Conservation (phyloP, 53 echinoderm and acorn worm species). For the Luidia sarsii region DNA sequence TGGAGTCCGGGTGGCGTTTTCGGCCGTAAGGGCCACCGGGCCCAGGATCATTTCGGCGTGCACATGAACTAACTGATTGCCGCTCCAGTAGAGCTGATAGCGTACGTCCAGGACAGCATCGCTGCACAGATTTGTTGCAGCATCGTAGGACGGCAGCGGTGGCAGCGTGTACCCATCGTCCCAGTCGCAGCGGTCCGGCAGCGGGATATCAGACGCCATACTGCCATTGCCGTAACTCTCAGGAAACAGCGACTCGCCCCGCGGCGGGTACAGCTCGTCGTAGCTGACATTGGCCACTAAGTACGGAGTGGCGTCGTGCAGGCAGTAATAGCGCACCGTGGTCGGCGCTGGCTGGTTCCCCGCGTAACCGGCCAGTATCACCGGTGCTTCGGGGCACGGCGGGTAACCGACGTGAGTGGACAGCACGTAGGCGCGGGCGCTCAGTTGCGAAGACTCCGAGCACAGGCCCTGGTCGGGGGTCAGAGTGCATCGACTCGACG, state of each 20-base stretch:
- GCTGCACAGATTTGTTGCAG: slow-evolving; percentile 66
- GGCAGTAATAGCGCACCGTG: slow-evolving; percentile 72
- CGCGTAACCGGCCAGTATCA: slow-evolving; percentile 66
- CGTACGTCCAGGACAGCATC: slow-evolving; percentile 76
- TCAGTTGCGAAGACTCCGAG: slow-evolving; percentile 68
- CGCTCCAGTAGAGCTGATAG: slow-evolving; percentile 89
- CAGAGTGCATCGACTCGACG: slow-evolving; percentile 56
- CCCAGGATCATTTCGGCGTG: slow-evolving; percentile 70
- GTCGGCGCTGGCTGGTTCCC: slow-evolving; percentile 34
- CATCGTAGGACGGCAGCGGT: slow-evolving; percentile 63
- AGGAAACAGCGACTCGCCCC: slow-evolving; percentile 52
- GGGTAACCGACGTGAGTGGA: slow-evolving; percentile 70
- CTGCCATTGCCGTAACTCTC: slow-evolving; percentile 1
- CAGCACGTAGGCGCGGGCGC: slow-evolving; percentile 72
- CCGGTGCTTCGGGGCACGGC: slow-evolving; percentile 78
- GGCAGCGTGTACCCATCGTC: slow-evolving; percentile 93
- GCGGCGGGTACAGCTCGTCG: slow-evolving; percentile 12
- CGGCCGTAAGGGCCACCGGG: slow-evolving; percentile 34
- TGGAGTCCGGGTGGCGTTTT: background rate
- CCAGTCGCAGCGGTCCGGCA: slow-evolving; percentile 76
- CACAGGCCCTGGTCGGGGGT: slow-evolving; percentile 58
- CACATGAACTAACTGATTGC: slow-evolving; percentile 65
- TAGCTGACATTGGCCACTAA: background rate
- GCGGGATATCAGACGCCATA: background rate
- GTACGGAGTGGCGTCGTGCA: slow-evolving; percentile 65